phyloP scores from a whole-genome alignment of 2,113 vertebrate species.

The Xyliphius kryptos region DNA sequence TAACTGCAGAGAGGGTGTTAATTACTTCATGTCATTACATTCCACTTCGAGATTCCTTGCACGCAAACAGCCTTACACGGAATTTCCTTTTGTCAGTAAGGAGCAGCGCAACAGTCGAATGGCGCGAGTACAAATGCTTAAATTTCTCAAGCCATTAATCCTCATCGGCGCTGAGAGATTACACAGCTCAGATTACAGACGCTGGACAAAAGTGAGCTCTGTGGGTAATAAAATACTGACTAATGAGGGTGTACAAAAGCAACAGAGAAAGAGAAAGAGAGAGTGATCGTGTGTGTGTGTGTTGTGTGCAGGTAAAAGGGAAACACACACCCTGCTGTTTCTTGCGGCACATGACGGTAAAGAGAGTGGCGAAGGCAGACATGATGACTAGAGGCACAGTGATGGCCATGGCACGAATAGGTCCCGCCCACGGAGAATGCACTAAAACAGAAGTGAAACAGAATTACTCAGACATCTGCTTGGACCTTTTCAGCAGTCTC shows the following conservation, averaged over 20 bases:
- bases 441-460: no score
- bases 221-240: slow-evolving; percentile 19
- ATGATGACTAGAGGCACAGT: slow-evolving; percentile 91
- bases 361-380: slow-evolving; percentile 89
- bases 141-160: slow-evolving; percentile 33
- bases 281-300: slow-evolving; percentile 6
- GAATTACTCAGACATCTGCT: no score
- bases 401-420: slow-evolving; percentile 92
- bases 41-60: no score
- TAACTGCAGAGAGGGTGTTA: background rate
- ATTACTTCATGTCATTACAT: slow-evolving; percentile 7
- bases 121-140: slow-evolving; percentile 18
- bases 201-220: slow-evolving; percentile 24
- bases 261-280: background rate
- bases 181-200: slow-evolving; percentile 27
- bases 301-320: no score
- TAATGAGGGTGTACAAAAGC: slow-evolving; percentile 18
- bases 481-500: no score
- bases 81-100: slow-evolving; percentile 8
- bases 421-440: slow-evolving; percentile 92
- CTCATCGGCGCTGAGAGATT: slow-evolving; percentile 28
- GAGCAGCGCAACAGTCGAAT: slow-evolving; percentile 14
- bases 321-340: slow-evolving; percentile 99
- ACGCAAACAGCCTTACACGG: slow-evolving; percentile 13
- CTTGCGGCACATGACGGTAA: slow-evolving; percentile 97